phyloP scores from a whole-genome alignment of 2,113 vertebrate genomes.

The Odobenus rosmarus region DNA sequence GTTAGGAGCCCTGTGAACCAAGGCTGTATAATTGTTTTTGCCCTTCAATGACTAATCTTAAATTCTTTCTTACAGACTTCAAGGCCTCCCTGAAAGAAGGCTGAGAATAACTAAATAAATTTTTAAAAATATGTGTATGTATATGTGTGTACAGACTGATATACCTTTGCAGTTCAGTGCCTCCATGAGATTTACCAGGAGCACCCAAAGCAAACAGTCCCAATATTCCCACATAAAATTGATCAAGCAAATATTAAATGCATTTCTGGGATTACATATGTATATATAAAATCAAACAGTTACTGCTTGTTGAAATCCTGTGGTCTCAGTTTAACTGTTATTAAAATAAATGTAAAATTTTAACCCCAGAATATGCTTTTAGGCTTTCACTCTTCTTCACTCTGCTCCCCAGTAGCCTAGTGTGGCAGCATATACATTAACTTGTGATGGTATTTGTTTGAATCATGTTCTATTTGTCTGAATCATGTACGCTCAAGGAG shows the following conservation, averaged over 20 bases:
- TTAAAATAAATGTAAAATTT: background rate
- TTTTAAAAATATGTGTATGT: background rate
- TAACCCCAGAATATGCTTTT: background rate
- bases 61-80: background rate
- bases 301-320: background rate
- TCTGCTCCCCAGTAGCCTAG: background rate
- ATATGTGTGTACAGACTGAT: background rate
- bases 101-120: background rate
- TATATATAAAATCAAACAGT: background rate
- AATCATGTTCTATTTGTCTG: background rate
- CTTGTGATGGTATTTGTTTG: background rate
- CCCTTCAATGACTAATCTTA: background rate
- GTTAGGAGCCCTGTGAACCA: background rate
- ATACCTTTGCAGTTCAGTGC: constrained; percentile 47
- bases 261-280: constrained; percentile 82
- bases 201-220: constrained; percentile 61
- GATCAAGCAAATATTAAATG: constrained; percentile 85
- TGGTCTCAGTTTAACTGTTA: background rate
- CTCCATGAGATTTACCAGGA: constrained; percentile 67
- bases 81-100: background rate
- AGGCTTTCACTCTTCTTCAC: background rate
- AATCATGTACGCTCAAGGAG: background rate
- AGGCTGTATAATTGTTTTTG: background rate
- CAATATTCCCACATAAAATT: constrained; percentile 80
- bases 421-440: background rate